Evolutionary conservation across 1,140 invertebrate genomes (phyloP).

Genomic region (Manduca sexta): DNA sequence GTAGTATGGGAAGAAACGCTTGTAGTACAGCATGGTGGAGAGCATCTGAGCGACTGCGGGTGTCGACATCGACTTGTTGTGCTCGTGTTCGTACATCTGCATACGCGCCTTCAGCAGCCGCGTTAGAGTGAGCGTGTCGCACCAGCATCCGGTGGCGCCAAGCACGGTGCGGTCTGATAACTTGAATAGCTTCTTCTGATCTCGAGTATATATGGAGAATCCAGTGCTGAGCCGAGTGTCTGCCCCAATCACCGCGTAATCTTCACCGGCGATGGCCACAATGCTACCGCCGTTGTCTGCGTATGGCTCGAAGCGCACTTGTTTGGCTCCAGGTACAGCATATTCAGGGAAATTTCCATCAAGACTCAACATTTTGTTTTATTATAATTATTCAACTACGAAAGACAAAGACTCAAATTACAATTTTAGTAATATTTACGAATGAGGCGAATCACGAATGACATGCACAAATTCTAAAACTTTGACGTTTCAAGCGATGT

Average conservation of each 20-base stretch:
- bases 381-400: not conserved
- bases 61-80: slow-evolving; percentile 95
- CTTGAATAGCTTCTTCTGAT: slow-evolving; percentile 89
- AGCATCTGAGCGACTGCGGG: slow-evolving; percentile 95
- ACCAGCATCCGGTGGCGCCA: slow-evolving; percentile 96
- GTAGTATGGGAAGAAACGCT: slow-evolving; percentile 99
- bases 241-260: slow-evolving; percentile 89
- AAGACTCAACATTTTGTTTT: slow-evolving; percentile 45
- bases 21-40: slow-evolving; percentile 96
- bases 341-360: slow-evolving; percentile 78
- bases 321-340: slow-evolving; percentile 74
- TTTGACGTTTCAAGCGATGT: not conserved
- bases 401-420: not conserved
- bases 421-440: too few species aligned
- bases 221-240: slow-evolving; percentile 96
- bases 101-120: slow-evolving; percentile 89
- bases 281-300: slow-evolving; percentile 88
- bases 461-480: slow-evolving; percentile 31
- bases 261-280: slow-evolving; percentile 94
- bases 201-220: slow-evolving; percentile 90
- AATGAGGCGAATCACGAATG: slow-evolving; percentile 20
- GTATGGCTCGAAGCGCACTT: slow-evolving; percentile 82
- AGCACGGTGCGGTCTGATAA: slow-evolving; percentile 89
- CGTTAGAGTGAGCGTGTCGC: slow-evolving; percentile 95
- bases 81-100: slow-evolving; percentile 97